Base-by-base conservation (phyloP, 2,113 vertebrate species). In the Ciconia boyciana region DNA sequence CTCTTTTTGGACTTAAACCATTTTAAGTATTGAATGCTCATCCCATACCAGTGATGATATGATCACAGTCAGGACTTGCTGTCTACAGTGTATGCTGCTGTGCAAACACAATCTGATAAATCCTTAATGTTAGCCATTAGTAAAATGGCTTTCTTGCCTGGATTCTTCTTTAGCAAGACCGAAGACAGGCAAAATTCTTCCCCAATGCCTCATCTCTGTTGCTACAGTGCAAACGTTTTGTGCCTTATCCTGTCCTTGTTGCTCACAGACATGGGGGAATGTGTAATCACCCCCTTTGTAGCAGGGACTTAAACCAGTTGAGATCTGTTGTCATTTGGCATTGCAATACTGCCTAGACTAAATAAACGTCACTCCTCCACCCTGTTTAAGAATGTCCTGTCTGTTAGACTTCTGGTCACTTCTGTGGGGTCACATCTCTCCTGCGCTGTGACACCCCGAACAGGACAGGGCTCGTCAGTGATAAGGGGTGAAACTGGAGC, bases 381-480 rank as follows among this genome's bases (percentile, higher is more conserved):
- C 70, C 65, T 24, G 65, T 55, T 28, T 36, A 20, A 39, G 19
- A 24, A 25, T 14, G 10, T 11, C 17, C 46, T 48, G 19, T 32
- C 52, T 8, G 1, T 57, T 41, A 25, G 41, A 62, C 7, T 70
- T 43, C 10, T 17, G 5, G 21, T 61, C 7, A 0, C 34, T 71
- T 34, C 41, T 3, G 5, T 18, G 21, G 25, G 64, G 48, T 75
- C 71, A 2, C 11, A 1, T 39, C 61, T 51, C 19, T 39, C 32
- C 18, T 7, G 24, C 3, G 3, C 8, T 65, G 44, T 8, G 60
- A 6, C 57, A 26, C 41, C 32, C 16, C 9, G 2, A 16, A 21
- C 14, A 5, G 68, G 76, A 16, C 14, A 65, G 36, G 22, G 52
- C 66, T 41, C 0, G 0, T 31, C 36, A 57, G 24, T 15, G 65